Evolutionary conservation across 2,113 vertebrate species (phyloP), one percentile per base, ranked within the genome.

Genomic region (Leucosticte australis): DNA sequence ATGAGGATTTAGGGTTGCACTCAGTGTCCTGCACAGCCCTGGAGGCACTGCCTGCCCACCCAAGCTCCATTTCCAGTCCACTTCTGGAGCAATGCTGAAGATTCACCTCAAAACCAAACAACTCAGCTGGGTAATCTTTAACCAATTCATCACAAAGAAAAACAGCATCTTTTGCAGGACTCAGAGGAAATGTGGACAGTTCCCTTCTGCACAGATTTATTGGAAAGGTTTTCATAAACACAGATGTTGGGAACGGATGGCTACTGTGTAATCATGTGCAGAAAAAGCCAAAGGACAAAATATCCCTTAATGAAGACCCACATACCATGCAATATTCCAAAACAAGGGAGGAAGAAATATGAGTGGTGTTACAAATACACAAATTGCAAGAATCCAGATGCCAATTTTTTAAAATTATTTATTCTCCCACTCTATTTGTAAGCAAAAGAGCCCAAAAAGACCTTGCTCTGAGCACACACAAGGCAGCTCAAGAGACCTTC

Each of bases 241-340:
- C 94, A 95, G 95, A 96, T 96, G 96, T 92, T 97, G 92, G 92
- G 94, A 97, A 96, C 56, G 94, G 96, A 96, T 96, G 90, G 95
- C 96, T 97, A 97, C 96, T 95, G 95, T 95, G 90, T 96, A 96
- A 97, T 94, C 95, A 93, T 83, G 82, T 83, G 90, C 31, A 90
- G 92, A 63, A 95, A 86, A 95, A 93, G 95, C 94, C 95, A 96
- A 83, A 67, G 93, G 92, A 95, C 88, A 96, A 96, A 96, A 92
- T 75, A 86, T 83, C 77, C 94, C 79, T 86, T 92, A 86, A 89
- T 60, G 71, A 77, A 96, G 92, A 70, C 83, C 73, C 63, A 47
- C 90, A 96, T 83, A 64, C 79, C 83, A 60, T 56, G 64, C 31
- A 74, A n/a, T 71, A 90, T 56, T 93, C 68, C 85, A 94, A 94